These are phyloP conservation scores for Microctenopoma stevenorrisi DNA, from an alignment of 2,797 vertebrate genomes.

Conservation along the genomic window DNA sequence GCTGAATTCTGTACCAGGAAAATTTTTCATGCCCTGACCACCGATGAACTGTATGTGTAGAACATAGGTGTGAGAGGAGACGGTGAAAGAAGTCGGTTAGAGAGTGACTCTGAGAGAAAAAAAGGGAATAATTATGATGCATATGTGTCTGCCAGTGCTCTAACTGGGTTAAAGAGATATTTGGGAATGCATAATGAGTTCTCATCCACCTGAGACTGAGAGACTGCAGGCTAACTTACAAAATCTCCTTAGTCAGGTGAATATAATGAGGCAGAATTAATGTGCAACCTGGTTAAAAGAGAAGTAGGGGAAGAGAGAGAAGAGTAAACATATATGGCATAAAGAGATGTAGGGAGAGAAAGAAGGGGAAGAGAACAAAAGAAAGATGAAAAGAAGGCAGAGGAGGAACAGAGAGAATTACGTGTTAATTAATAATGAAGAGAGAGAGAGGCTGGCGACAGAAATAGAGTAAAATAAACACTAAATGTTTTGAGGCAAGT, in stretches of 20 bases:
- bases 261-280: constrained; percentile 68
- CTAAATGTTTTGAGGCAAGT: constrained; percentile 50
- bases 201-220: constrained; percentile 44
- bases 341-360: constrained; percentile 1
- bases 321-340: constrained; percentile 14
- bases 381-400: constrained; percentile 35
- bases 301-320: constrained; percentile 16
- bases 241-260: constrained; percentile 58
- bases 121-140: constrained; percentile 23
- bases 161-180: constrained; percentile 73
- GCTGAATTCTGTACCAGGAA: not conserved
- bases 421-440: constrained; percentile 64
- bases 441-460: constrained; percentile 37
- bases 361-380: constrained; percentile 20
- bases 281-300: constrained; percentile 43
- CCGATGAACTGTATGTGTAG: not conserved
- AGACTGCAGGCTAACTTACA: constrained; percentile 51
- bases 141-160: constrained; percentile 31
- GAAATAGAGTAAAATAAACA: constrained; percentile 58
- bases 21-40: not conserved
- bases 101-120: constrained; percentile 5
- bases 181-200: constrained; percentile 63
- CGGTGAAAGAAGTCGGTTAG: constrained; percentile 7
- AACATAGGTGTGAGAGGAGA: not conserved
- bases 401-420: constrained; percentile 44